Evolutionary conservation across 2,888 invertebrate species (phyloP).

Genomic region (Lithophane socia): DNA sequence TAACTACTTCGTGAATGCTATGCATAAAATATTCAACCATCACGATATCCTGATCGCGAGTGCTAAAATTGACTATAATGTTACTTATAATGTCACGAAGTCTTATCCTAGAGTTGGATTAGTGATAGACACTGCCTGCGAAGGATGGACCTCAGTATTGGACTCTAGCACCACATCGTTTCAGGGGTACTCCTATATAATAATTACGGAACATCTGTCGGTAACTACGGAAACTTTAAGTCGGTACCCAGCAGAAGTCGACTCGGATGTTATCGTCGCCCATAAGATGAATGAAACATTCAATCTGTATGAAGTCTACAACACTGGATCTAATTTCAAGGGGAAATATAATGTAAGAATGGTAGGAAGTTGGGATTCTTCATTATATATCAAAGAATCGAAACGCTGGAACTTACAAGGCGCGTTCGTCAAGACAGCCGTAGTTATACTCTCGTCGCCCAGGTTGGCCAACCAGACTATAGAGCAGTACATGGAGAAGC

Average conservation of each 20-base stretch:
- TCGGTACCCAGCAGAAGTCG: conserved; percentile 81
- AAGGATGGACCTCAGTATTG: conserved; percentile 74
- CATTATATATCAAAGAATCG: conserved; percentile 78
- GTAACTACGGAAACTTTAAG: conserved; percentile 74
- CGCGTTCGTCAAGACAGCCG: conserved; percentile 88
- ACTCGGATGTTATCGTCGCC: conserved; percentile 85
- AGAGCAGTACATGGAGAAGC: conserved; percentile 85
- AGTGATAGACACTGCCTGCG: conserved; percentile 77
- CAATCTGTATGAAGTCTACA: conserved; percentile 87
- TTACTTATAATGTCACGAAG: conserved; percentile 51
- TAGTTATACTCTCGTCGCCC: conserved; percentile 81
- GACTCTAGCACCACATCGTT: conserved; percentile 61
- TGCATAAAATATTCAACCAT: conserved; percentile 73
- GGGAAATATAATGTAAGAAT: conserved; percentile 86
- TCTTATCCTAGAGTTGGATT: conserved; percentile 74
- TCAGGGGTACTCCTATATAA: conserved; percentile 81
- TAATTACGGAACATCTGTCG: conserved; percentile 74
- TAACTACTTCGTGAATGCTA: conserved; percentile 55
- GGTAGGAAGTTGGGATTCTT: conserved; percentile 86
- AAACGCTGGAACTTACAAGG: conserved; percentile 89
- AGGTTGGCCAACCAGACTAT: conserved; percentile 83
- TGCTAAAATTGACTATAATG: conserved; percentile 47
- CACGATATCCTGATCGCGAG: conserved; percentile 68
- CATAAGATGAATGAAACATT: conserved; percentile 66
- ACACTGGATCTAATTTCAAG: conserved; percentile 89